Base-by-base conservation (phyloP, 2,888 invertebrate species). In the Metallyticus violacea region DNA sequence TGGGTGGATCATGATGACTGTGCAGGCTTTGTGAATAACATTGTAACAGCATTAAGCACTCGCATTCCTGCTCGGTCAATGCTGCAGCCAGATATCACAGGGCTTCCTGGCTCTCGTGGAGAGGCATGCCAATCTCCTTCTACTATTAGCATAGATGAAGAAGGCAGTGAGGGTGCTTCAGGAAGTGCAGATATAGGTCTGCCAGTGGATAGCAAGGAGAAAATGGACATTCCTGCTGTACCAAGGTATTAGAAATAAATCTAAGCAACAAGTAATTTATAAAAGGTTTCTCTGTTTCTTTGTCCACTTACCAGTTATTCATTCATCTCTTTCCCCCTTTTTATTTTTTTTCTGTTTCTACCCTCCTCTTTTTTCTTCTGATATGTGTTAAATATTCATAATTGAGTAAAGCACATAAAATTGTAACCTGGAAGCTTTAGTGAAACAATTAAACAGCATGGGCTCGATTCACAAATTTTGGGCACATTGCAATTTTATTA, bases 1-100 rank as follows among this genome's bases (percentile, higher is more conserved):
- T 99, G 99, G 98, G 97, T 99, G 26, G 99, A 99, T 91, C 95
- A 97, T 89, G 95, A 97, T 0, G 97, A 97, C 92, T 98, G 98
- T 91, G 96, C 96, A 90, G 95, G 96, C 27, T 96, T 99, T 91
- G 97, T 98, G 0, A 97, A 98, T 89, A 99, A 99, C 91, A 96
- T 99, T 84, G 93, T 96, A 86, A 96, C 96, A 0, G 97, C 97
- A 0, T 97, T 98, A 91, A 95, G 95, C 89, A 98, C 97, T 0
- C 96, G 95, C 89, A 93, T 94, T 85, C 97, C 97, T 0, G 95
- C 97, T 0, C 93, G 95, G 81, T 94, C 94, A 88, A 93, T 96
- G 9, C 92, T 96, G 88, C 95, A 95, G 85, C 94, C 94, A 22
- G 87, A 83, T 7, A 26, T 85, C 26, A 26, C 26, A 6, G 84